These are phyloP conservation scores for Cyrtonyx montezumae DNA, from an alignment of 2,113 vertebrate species.

Conservation along the genomic window DNA sequence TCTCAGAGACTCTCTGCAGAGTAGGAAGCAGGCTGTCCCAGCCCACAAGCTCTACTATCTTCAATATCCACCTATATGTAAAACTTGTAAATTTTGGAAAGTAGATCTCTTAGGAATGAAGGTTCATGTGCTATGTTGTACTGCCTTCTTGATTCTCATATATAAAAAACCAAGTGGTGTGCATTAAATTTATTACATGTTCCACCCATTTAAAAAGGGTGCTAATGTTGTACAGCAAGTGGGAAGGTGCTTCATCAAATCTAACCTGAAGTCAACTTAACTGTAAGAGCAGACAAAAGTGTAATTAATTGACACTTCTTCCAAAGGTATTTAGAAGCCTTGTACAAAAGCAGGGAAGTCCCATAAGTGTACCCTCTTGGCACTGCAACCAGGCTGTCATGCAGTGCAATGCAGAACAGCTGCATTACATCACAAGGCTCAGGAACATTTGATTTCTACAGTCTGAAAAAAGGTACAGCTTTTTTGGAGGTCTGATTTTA, in stretches of 20 bases:
- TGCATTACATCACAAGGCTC: neutral
- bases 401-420: neutral
- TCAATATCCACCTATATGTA: neutral
- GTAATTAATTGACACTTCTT: neutral
- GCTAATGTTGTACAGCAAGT: neutral
- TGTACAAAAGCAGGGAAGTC: neutral
- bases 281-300: neutral
- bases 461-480: neutral
- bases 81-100: neutral
- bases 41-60: neutral
- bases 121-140: neutral
- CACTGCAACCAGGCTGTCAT: neutral
- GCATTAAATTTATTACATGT: neutral
- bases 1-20: neutral
- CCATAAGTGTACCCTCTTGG: neutral
- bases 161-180: neutral
- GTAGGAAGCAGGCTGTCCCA: neutral
- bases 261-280: neutral
- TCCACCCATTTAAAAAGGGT: neutral
- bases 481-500: neutral
- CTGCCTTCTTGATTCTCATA: neutral
- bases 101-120: neutral
- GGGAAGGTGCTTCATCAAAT: neutral
- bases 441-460: neutral
- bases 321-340: neutral